These are phyloP conservation scores for human (Homo sapiens) DNA, from an alignment of 2,113 vertebrate genomes.

Conservation along the genomic window GRCh38 chr9:79669501-79670000, in stretches of 20 bases:
- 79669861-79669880: neutral
- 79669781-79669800: neutral
- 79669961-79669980: neutral
- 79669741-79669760: neutral
- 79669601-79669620: neutral
- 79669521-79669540: neutral
- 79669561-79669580: neutral
- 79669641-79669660: neutral
- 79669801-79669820: neutral
- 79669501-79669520: neutral
- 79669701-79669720: neutral
- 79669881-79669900: rapidly evolving
- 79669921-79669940: neutral
- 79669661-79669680: neutral
- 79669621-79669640: neutral
- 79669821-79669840: neutral
- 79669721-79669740: neutral
- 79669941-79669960: neutral
- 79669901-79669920: neutral
- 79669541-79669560: neutral
- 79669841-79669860: neutral
- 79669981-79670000: neutral
- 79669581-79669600: neutral
- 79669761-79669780: neutral
- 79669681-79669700: neutral